phyloP scores from a whole-genome alignment of 2,888 invertebrate genomes.

The Taphrorychus bicolor region DNA sequence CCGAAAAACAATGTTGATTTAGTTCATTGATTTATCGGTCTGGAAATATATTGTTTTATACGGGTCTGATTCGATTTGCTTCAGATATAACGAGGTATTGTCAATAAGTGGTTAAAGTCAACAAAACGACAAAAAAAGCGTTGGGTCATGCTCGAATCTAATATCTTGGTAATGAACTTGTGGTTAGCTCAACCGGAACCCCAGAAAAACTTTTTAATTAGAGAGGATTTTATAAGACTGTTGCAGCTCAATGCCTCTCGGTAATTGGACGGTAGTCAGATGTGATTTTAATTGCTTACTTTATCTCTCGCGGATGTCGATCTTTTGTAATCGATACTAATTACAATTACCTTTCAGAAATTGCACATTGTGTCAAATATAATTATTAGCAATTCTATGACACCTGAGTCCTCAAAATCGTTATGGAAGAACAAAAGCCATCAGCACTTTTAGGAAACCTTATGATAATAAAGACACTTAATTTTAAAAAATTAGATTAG shows the following conservation, averaged over 20 bases:
- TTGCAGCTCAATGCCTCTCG: constrained; percentile 27
- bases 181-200: constrained; percentile 55
- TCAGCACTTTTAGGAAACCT: no score
- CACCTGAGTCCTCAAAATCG: no score
- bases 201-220: constrained; percentile 57
- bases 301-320: not conserved
- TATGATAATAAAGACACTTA: no score
- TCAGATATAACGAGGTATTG: constrained; percentile 54
- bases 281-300: not conserved
- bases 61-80: constrained; percentile 56
- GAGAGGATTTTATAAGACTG: constrained; percentile 49
- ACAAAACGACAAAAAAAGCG: constrained; percentile 47
- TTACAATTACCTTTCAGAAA: no score
- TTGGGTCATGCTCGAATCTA: constrained; percentile 46
- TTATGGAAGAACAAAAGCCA: no score
- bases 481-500: no score
- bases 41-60: constrained; percentile 56
- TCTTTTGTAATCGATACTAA: not conserved
- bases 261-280: constrained; percentile 18
- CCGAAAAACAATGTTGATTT: constrained; percentile 50
- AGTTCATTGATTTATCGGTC: constrained; percentile 56
- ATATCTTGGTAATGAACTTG: constrained; percentile 56
- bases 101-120: constrained; percentile 53
- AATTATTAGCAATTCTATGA: not conserved
- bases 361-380: not conserved